phyloP scores from a whole-genome alignment of 2,888 invertebrate species.

The Tetragonisca angustula region DNA sequence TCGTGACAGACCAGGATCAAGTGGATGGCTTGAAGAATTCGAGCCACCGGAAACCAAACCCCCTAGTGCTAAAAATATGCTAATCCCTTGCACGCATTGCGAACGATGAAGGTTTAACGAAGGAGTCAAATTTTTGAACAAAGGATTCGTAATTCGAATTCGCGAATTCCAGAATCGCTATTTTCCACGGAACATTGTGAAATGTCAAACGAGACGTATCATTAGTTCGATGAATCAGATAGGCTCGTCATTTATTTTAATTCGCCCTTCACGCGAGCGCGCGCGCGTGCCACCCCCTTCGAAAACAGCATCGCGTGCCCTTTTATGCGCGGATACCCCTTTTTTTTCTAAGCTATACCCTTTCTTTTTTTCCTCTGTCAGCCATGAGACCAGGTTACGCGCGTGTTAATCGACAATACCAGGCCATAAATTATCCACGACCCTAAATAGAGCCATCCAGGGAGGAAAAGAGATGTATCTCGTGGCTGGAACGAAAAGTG shows the following conservation, averaged over 20 bases:
- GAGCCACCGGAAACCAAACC: slow-evolving; percentile 29
- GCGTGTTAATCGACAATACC: slow-evolving; percentile 83
- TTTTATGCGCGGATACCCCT: slow-evolving; percentile 79
- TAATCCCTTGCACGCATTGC: background rate
- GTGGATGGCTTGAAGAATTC: slow-evolving; percentile 34
- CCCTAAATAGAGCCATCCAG: slow-evolving; percentile 82
- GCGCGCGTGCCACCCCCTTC: slow-evolving; percentile 71
- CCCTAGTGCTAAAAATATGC: background rate
- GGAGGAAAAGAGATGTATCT: slow-evolving; percentile 43
- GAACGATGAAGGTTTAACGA: background rate
- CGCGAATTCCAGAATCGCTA: slow-evolving; percentile 10
- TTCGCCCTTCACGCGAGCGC: slow-evolving; percentile 35
- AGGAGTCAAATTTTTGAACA: background rate
- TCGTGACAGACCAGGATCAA: slow-evolving; percentile 50
- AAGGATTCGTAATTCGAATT: background rate
- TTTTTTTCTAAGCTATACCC: slow-evolving; percentile 71
- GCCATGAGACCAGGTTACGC: slow-evolving; percentile 76
- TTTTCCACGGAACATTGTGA: slow-evolving; percentile 34
- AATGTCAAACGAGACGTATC: slow-evolving; percentile 79
- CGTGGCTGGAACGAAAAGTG: slow-evolving; percentile 20
- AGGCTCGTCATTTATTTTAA: slow-evolving; percentile 74
- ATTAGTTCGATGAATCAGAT: slow-evolving; percentile 82
- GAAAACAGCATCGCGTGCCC: slow-evolving; percentile 80
- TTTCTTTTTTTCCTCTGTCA: slow-evolving; percentile 52
- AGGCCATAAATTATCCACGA: slow-evolving; percentile 82